Evolutionary conservation across 2,113 vertebrate species (phyloP).

Genomic region (Apistogramma diplotaenia): DNA sequence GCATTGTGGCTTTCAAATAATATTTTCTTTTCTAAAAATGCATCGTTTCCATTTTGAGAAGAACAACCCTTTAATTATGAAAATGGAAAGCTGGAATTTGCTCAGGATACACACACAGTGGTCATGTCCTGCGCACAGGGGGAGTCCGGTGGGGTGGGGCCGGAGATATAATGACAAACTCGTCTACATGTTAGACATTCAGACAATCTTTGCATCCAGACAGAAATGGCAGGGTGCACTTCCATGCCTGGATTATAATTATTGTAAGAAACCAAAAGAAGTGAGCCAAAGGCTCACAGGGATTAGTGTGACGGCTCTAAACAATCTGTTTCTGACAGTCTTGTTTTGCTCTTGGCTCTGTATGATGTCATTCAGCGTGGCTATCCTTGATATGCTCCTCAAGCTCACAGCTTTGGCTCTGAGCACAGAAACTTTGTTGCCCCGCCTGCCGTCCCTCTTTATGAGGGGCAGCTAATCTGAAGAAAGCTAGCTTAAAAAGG

Average conservation of each 20-base stretch:
- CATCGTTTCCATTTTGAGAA: conserved; percentile 7
- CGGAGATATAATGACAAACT: neutral
- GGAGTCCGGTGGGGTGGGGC: conserved; percentile 3
- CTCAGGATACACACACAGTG: neutral
- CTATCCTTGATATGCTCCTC: neutral
- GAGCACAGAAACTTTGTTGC: neutral
- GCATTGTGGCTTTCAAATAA: neutral
- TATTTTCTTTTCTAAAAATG: conserved; percentile 22
- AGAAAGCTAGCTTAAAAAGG: too few species aligned
- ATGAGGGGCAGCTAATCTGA: too few species aligned
- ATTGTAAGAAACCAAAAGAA: neutral
- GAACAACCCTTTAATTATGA: conserved; percentile 35
- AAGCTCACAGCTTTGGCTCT: neutral
- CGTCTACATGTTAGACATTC: neutral
- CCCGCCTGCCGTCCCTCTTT: neutral
- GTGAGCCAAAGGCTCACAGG: neutral
- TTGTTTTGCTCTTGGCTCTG: neutral
- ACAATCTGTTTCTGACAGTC: neutral
- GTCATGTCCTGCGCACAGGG: neutral
- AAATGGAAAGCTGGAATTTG: conserved; percentile 4
- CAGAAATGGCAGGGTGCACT: neutral
- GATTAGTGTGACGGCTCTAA: neutral
- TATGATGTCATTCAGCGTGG: neutral
- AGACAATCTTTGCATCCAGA: neutral
- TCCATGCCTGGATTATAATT: neutral